phyloP scores from a whole-genome alignment of 92 coral and sea anemone genomes.

The Heliopora coerulea region DNA sequence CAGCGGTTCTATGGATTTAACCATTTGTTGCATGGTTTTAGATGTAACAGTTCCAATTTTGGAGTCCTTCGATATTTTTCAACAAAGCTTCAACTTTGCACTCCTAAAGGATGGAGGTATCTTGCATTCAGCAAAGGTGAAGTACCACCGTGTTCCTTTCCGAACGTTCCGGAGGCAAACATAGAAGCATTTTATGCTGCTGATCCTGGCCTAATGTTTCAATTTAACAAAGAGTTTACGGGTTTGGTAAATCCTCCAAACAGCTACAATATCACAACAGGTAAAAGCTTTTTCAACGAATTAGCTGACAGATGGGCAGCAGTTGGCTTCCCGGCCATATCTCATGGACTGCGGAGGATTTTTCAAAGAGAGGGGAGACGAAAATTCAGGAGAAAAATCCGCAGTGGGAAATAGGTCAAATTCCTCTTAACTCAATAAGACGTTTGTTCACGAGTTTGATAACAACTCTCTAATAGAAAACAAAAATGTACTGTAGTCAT shows the following conservation, averaged over 20 bases:
- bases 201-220: constrained; percentile 64
- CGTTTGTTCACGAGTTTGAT: no score
- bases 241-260: constrained; percentile 44
- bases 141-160: constrained; percentile 33
- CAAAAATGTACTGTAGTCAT: no score
- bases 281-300: no score
- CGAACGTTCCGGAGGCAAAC: constrained; percentile 59
- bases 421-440: no score
- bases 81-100: constrained; percentile 49
- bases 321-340: no score
- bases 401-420: no score
- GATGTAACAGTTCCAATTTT: constrained; percentile 23
- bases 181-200: constrained; percentile 56
- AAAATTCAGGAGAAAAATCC: no score
- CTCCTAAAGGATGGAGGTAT: constrained; percentile 66
- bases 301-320: no score
- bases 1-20: no score
- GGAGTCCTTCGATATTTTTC: constrained; percentile 23
- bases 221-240: constrained; percentile 57
- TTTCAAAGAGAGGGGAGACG: no score
- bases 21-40: not conserved
- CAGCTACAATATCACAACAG: constrained; percentile 17
- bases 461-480: no score
- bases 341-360: no score
- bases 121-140: constrained; percentile 30